Base-by-base conservation (phyloP, 2,113 vertebrate genomes). In the Colistium nudipinnis region DNA sequence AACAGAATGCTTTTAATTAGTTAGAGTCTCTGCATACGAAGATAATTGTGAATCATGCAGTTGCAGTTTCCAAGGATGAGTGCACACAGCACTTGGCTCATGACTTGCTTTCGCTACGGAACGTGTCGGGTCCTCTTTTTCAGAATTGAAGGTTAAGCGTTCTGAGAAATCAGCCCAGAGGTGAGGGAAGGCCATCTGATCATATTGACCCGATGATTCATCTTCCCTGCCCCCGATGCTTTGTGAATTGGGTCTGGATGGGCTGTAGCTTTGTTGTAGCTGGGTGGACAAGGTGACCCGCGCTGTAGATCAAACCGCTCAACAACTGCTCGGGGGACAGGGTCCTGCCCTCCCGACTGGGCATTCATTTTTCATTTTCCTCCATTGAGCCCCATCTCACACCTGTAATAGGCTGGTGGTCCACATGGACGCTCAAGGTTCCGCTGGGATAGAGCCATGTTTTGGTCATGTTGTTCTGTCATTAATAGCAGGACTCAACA, bases 291-390 rank as follows among this genome's bases (percentile, higher is more conserved):
- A 91, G 85, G 87, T 88, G 86, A 90, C 80, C 88, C 28, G 6
- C 67, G 87, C 57, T 72, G 83, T 88, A 86, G 89, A 88, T 89
- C 88, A 89, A 87, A 77, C 71, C 81, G 81, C 76, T 41, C 79
- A 87, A 89, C 85, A 84, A 84, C 89, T 86, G 85, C 77, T 88
- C 54, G 60, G 89, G n/a, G 87, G 89, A 89, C 79, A 75, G 63
- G 85, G 75, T 87, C 76, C 70, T 83, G 76, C 60, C 76, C 30
- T 74, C 87, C 68, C 88, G 87, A 87, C 83, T 88, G 83, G 79
- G 84, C 71, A 79, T 87, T n/a, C n/a, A n/a, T n/a, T n/a, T n/a
- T n/a, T n/a, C 81, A 87, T 90, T 88, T 91, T 87, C 90, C 90
- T 88, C 86, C 83, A 87, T 89, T 90, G 87, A 88, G 83, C 80